phyloP scores from a whole-genome alignment of 1,140 invertebrate genomes.

The Zaprionus ornatus region DNA sequence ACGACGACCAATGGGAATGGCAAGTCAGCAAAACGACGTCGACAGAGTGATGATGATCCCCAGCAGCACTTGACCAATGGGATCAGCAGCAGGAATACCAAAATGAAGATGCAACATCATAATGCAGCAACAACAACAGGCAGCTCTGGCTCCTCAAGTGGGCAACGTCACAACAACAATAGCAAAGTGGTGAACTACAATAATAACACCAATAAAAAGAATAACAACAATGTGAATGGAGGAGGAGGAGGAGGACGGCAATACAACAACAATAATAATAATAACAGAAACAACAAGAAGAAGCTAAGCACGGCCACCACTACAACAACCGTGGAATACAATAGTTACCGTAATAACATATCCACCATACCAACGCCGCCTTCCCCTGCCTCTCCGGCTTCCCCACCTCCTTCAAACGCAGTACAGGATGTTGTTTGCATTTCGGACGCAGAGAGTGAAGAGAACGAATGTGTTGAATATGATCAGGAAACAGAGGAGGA shows the following conservation, averaged over 20 bases:
- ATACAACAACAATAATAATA: constrained; percentile 45
- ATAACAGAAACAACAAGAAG: constrained; percentile 26
- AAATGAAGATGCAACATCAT: constrained; percentile 22
- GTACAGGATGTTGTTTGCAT: constrained; percentile 50
- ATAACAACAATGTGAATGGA: constrained; percentile 37
- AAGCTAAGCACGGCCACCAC: constrained; percentile 12
- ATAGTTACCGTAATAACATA: constrained; percentile 53
- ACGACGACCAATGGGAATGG: constrained; percentile 39
- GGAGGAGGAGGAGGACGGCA: constrained; percentile 16
- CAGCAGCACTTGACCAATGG: constrained; percentile 51
- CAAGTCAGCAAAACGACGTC: constrained; percentile 32
- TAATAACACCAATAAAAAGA: constrained; percentile 38
- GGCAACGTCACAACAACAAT: constrained; percentile 28
- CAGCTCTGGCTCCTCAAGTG: constrained; percentile 11
- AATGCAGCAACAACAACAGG: constrained; percentile 1
- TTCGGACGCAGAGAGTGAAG: constrained; percentile 64
- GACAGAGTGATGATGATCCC: constrained; percentile 30
- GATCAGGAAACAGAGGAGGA: constrained; percentile 34
- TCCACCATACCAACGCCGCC: constrained; percentile 56
- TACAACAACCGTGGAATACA: constrained; percentile 37
- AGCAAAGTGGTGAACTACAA: constrained; percentile 26
- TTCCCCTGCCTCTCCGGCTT: constrained; percentile 44
- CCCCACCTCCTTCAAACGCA: constrained; percentile 18
- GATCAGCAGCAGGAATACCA: constrained; percentile 39
- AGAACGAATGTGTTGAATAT: constrained; percentile 40